Conservation (phyloP, 2,797 vertebrate species). For the Notoglanidium macrostoma region DNA sequence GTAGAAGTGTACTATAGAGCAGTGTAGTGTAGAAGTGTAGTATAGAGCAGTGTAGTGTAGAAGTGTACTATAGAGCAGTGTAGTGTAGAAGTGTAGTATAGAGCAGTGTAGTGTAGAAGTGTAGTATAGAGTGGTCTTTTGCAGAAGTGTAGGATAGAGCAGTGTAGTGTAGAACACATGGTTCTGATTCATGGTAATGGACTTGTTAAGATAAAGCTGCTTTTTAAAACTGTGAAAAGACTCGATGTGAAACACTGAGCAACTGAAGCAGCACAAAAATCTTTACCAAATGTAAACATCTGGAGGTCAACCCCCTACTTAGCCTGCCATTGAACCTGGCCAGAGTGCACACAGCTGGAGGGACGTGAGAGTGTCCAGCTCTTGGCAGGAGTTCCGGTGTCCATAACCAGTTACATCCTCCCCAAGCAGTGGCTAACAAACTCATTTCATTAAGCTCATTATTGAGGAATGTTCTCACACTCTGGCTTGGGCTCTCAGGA, state of each 20-base stretch:
- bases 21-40: background rate
- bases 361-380: constrained; percentile 68
- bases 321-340: background rate
- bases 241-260: background rate
- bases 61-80: background rate
- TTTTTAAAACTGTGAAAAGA: background rate
- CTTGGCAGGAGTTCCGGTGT: constrained; percentile 71
- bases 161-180: background rate
- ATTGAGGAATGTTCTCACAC: constrained; percentile 71
- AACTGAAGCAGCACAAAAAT: constrained; percentile 48
- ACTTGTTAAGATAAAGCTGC: background rate
- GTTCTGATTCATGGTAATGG: background rate
- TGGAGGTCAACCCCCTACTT: background rate
- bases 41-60: background rate
- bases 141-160: no score
- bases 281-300: background rate
- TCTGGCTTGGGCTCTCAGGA: background rate
- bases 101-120: background rate
- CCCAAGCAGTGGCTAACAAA: constrained; percentile 80
- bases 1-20: background rate
- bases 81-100: background rate
- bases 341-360: constrained; percentile 68
- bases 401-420: constrained; percentile 77
- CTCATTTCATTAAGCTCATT: constrained; percentile 80
- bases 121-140: no score